Percentiles rank a stretch among this genome's conserved stretches.
Conservation (phyloP, 2,888 invertebrate genomes). For the Apodemia zela region DNA sequence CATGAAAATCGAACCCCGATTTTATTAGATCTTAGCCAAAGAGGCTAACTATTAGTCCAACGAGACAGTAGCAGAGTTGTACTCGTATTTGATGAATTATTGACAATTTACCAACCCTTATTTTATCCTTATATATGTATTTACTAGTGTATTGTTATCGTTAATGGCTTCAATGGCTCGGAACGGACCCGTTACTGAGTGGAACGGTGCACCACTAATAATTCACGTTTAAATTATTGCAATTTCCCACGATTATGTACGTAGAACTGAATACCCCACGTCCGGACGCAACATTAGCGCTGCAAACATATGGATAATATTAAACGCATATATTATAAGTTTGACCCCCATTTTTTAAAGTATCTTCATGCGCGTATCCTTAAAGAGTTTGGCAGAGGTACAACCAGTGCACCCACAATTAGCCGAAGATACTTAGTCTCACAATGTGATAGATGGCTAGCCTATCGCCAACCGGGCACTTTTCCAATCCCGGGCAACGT, state of each 20-base stretch:
- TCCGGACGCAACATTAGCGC: background rate
- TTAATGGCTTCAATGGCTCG: slow-evolving; percentile 58
- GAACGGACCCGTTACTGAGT: slow-evolving; percentile 55
- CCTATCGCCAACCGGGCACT: no score
- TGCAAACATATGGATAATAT: background rate
- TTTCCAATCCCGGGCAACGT: no score
- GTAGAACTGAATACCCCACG: background rate
- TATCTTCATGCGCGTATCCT: no score
- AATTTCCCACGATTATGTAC: slow-evolving; percentile 10
- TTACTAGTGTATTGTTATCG: slow-evolving; percentile 37
- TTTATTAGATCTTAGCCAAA: no score
- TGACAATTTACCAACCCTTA: background rate
- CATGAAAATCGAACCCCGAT: no score
- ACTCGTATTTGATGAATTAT: background rate
- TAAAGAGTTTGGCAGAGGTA: no score
- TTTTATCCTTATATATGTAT: slow-evolving; percentile 3
- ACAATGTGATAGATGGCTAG: no score
- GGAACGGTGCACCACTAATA: slow-evolving; percentile 39
- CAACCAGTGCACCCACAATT: no score
- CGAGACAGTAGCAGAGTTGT: no score
- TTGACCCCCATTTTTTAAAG: no score
- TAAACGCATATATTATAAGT: background rate
- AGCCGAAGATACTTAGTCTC: no score
- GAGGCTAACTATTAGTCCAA: no score
- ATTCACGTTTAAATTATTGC: slow-evolving; percentile 26